phyloP scores from a whole-genome alignment of 2,888 invertebrate species.

The Calliopum simillimum region DNA sequence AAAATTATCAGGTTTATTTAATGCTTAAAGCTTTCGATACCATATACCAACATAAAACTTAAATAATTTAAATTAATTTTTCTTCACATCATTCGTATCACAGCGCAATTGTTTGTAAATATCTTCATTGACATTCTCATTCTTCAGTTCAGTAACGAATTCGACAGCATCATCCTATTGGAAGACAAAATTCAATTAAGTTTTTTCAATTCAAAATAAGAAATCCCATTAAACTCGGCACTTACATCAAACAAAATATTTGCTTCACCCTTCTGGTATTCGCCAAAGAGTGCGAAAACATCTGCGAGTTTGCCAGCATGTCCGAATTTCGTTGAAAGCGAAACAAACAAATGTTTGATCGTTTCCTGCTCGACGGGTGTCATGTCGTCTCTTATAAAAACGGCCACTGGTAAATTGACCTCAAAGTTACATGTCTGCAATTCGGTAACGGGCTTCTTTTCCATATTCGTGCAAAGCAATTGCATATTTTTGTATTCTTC shows the following conservation, averaged over 20 bases:
- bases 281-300: slow-evolving; percentile 65
- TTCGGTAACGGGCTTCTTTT: slow-evolving; percentile 61
- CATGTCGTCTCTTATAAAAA: slow-evolving; percentile 57
- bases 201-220: background rate
- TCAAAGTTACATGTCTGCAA: slow-evolving; percentile 62
- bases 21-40: slow-evolving; percentile 33
- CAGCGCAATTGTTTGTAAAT: slow-evolving; percentile 59
- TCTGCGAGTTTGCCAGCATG: slow-evolving; percentile 58
- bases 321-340: slow-evolving; percentile 63
- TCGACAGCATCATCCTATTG: slow-evolving; percentile 59
- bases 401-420: slow-evolving; percentile 58
- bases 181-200: background rate
- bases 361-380: slow-evolving; percentile 62
- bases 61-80: slow-evolving; percentile 43
- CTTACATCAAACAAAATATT: slow-evolving; percentile 64
- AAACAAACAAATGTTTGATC: slow-evolving; percentile 61
- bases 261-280: slow-evolving; percentile 56
- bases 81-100: slow-evolving; percentile 53
- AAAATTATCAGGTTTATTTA: background rate
- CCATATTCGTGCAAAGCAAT: slow-evolving; percentile 61
- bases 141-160: slow-evolving; percentile 57
- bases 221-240: slow-evolving; percentile 17
- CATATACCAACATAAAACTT: slow-evolving; percentile 35
- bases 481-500: slow-evolving; percentile 59
- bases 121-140: slow-evolving; percentile 56